Conservation (phyloP, 2,113 vertebrate species). For the Ciconia boyciana region DNA sequence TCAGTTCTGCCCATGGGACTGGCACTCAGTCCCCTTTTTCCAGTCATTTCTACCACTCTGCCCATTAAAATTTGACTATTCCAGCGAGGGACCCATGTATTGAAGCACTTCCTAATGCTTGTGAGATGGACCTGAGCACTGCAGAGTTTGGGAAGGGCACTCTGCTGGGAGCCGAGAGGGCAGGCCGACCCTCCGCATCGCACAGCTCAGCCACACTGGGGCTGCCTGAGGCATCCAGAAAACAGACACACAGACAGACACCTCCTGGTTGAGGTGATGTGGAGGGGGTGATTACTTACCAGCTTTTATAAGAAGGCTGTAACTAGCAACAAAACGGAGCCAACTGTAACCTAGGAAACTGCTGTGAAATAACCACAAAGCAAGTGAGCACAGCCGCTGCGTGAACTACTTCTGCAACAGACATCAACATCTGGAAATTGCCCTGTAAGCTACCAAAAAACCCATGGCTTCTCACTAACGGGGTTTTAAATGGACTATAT, state of each 20-base stretch:
- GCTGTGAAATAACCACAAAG: background rate
- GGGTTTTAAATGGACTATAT: background rate
- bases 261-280: background rate
- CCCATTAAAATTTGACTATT: background rate
- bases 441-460: background rate
- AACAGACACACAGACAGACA: background rate
- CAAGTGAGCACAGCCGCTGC: background rate
- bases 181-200: background rate
- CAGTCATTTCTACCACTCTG: background rate
- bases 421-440: background rate
- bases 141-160: background rate
- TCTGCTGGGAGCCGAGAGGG: background rate
- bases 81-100: fast-evolving
- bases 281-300: background rate
- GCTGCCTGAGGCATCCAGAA: background rate
- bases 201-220: fast-evolving
- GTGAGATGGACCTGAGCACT: background rate
- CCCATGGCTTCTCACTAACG: background rate
- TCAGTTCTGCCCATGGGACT: background rate
- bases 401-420: background rate
- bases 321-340: background rate
- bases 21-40: background rate
- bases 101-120: background rate
- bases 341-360: constrained; percentile 27
- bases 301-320: background rate